Evolutionary conservation across 2,113 vertebrate genomes (phyloP).

Genomic region (Tachysurus fulvidraco): DNA sequence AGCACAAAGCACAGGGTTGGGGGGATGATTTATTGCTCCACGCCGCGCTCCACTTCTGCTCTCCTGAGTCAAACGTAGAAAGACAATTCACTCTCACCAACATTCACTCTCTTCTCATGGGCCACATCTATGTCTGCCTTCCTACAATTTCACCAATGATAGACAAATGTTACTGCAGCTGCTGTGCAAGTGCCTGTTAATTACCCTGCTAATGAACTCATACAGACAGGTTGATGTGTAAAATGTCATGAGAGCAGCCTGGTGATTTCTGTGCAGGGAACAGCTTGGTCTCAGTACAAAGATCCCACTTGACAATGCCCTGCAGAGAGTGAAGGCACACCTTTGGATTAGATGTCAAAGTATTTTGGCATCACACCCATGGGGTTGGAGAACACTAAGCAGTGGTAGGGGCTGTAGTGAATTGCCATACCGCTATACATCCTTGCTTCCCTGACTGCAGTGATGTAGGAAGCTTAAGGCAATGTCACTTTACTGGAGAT

Average conservation of each 20-base stretch:
- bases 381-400: background rate
- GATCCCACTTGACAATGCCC: constrained; percentile 18
- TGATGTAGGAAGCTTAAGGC: constrained; percentile 16
- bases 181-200: constrained; percentile 48
- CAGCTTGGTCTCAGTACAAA: constrained; percentile 30
- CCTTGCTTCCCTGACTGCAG: constrained; percentile 9
- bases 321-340: background rate
- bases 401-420: background rate
- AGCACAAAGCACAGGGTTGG: constrained; percentile 54
- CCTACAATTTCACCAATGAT: constrained; percentile 32
- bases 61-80: constrained; percentile 46
- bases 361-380: constrained; percentile 19
- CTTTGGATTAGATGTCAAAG: constrained; percentile 8
- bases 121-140: constrained; percentile 24
- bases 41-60: constrained; percentile 56
- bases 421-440: constrained; percentile 22
- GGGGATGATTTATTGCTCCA: constrained; percentile 59
- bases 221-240: constrained; percentile 29
- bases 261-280: constrained; percentile 34
- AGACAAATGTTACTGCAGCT: constrained; percentile 50
- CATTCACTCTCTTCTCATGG: constrained; percentile 29
- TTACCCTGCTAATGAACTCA: constrained; percentile 56
- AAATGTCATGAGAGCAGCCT: constrained; percentile 34
- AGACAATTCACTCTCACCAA: constrained; percentile 41
- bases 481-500: background rate